Evolutionary conservation across 2,888 invertebrate species (phyloP), one percentile per base, ranked within the genome.

Genomic region (Drosophila greeni): DNA sequence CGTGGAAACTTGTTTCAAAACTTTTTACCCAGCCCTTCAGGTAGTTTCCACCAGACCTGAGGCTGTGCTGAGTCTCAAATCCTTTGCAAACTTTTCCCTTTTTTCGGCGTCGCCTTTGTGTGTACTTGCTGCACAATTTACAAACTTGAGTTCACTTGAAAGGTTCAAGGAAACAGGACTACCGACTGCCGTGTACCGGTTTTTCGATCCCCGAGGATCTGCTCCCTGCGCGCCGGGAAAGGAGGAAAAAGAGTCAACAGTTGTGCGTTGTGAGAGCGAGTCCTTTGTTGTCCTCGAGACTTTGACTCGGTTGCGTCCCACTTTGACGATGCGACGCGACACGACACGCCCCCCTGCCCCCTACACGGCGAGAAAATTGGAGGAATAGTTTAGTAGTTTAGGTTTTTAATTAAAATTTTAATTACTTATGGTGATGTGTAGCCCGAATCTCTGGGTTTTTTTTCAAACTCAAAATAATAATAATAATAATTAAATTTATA

Each of bases 111-210:
- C 14, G 45, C 29, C 31, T 31, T 47, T 68, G 70, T 70, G 61
- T 72, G 76, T 81, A 79, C 79, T 82, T 79, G 83, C 79, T 75
- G 72, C 78, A 81, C 76, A 82, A 82, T 82, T 82, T 79, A 84
- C 71, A 84, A 81, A 82, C 82, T 84, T 84, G 84, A 81, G 81
- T 81, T 84, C 84, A 81, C 82, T 81, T 82, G 74, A 81, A 79
- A 79, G 76, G 81, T 81, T 81, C 81, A 81, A 81, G 81, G 84
- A 72, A 81, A 84, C 79, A 18, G 45, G 45, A 20, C 31, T 43
- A 26, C 40, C 23, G 9, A 42, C 55, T 65, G 3, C 20, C 20
- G 47, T 69, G 76, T 81, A 81, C 76, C 82, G 77, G 82, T 75
- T 78, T 78, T 43, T 16, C 11, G 20, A 18, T 53, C 33, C 40